These are phyloP conservation scores for Pseudocheirus occidentalis DNA, from an alignment of 2,797 vertebrate species.

Conservation along the genomic window DNA sequence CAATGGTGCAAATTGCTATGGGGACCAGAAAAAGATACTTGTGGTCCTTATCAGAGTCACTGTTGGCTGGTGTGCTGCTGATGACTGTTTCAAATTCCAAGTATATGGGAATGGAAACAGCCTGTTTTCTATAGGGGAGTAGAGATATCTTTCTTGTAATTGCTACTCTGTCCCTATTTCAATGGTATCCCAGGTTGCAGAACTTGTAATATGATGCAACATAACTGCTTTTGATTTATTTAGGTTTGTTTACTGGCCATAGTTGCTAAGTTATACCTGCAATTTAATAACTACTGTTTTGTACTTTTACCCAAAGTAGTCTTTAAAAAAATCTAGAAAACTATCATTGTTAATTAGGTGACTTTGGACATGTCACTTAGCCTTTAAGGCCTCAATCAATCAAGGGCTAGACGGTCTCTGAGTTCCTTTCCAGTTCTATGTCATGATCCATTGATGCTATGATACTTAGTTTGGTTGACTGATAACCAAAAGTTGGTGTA, in stretches of 20 bases:
- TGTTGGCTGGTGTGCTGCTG: background rate
- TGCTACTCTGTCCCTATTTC: background rate
- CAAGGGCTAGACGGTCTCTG: background rate
- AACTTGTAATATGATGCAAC: slow-evolving; percentile 17
- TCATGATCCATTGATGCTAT: background rate
- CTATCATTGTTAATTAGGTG: background rate
- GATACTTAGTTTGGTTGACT: background rate
- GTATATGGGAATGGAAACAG: background rate
- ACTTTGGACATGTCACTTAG: background rate
- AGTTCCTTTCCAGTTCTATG: background rate
- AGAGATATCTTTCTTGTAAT: background rate
- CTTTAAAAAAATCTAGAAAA: slow-evolving; percentile 25
- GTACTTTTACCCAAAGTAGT: background rate
- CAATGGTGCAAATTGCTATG: background rate
- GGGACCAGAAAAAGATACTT: background rate
- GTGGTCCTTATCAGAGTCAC: background rate
- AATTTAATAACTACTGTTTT: slow-evolving; percentile 36
- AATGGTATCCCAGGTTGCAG: background rate
- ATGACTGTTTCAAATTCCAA: background rate
- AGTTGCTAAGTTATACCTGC: background rate
- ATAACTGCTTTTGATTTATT: background rate
- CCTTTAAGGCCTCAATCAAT: background rate
- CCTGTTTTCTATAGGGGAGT: background rate
- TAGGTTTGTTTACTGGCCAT: background rate
- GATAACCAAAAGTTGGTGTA: slow-evolving; percentile 3